Base-by-base conservation (phyloP, 2,888 invertebrate species). In the Orthosia cruda region DNA sequence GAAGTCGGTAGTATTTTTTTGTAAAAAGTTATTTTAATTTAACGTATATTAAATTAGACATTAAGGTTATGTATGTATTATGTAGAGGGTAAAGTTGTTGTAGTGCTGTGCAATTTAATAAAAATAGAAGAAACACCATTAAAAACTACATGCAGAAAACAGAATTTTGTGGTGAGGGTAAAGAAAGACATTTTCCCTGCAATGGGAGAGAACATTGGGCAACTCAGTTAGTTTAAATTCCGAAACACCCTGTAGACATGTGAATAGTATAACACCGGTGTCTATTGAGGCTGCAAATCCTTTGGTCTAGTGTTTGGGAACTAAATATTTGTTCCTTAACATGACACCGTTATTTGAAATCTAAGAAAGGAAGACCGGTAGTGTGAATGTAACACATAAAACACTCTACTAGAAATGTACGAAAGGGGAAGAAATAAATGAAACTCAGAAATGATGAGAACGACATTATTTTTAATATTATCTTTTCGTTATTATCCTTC, bases 301-400 rank as follows among this genome's bases (percentile, higher is more conserved):
- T 71, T 81, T 71, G 81, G 68, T 62, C 40, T 7, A 26, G 32
- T 68, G 20, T 23, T 26, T 15, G 57, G 58, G 26, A 58, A 12
- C 47, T 47, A 61, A 61, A 74, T 81, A 72, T 80, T 77, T 74
- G 66, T 18, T 9, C 52, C 16, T 23, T 11, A 32, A 47, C 16
- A 57, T 61, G 62, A 74, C 66, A 70, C 55, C 57, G 40, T 20
- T 50, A 64, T 54, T 13, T 16, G 13, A 55, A 52, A n/a, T 7
- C 12, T n/a, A 15, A 62, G 65, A 57, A 78, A 66, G 55, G 55
- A 20, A 63, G 13, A 16, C n/a, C 18, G 18, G 20, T 15, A 5
- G 16, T 54, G 11, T 54, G 18, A 58, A 40, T 23, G 7, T 47
- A 69, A 13, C 59, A 40, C 13, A 32, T 23, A 16, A 18, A 40